Base-by-base conservation (phyloP, 2,113 vertebrate genomes). In the Crotalus horridus region DNA sequence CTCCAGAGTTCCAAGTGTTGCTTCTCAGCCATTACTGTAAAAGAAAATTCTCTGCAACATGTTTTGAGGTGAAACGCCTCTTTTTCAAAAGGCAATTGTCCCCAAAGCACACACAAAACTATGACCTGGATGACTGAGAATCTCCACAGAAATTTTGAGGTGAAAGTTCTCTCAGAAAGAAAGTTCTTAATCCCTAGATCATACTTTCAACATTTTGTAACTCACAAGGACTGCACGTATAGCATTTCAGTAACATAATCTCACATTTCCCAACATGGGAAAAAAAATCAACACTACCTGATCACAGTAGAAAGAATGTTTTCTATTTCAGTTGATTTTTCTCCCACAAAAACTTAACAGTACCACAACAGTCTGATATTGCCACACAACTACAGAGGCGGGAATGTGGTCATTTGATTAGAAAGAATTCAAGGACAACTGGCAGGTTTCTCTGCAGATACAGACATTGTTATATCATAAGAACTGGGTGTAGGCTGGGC, bases 311-410 rank as follows among this genome's bases (percentile, higher is more conserved):
- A 89, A 87, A 89, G 69, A 39, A 95, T 93, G 92, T 96, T 97
- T 96, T 96, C 94, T 95, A 96, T 96, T 96, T 94, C 95, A 94
- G 95, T 94, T 59, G 55, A 10, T 89, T 94, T 92, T 94, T 94
- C 95, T 94, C 95, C 95, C 95, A 95, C 94, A 3, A 94, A 92
- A 96, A 91, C 94, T 91, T 87, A 64, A 86, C 92, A 91, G 91
- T 93, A 87, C 93, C 85, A 58, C 85, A 0, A 17, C 69, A 2
- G 26, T 87, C 56, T 88, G 90, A 92, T 90, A 8, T 0, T 55
- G 90, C 92, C 95, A 94, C 56, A 20, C 0, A 0, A 39, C 92
- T 53, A 88, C 20, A 59, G 81, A 33, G 29, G 29, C 4, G 51
- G 17, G 3, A 51, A 26, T 69, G 53, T 20, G 54, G n/a, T n/a